Evolutionary conservation across 2,113 vertebrate species (phyloP), one percentile per base, ranked within the genome.

Genomic region (Microcebus griseorufus): DNA sequence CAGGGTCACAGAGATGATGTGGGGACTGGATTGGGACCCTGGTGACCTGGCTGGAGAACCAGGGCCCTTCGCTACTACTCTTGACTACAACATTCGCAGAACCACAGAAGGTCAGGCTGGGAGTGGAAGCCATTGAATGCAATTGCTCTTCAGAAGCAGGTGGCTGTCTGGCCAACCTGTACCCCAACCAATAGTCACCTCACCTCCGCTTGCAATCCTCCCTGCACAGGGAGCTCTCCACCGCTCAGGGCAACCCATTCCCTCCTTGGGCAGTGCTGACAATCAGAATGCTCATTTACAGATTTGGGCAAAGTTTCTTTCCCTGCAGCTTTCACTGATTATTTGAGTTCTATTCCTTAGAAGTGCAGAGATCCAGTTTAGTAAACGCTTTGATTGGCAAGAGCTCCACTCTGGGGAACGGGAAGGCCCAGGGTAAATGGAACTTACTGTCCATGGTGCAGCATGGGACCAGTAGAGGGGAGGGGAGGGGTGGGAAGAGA

Each of bases 141-240:
- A 76, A 65, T 4, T 51, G 79, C 23, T 89, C 60, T 84, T 75
- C 78, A 92, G 82, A 64, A 95, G 84, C 48, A 88, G 14, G 51
- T 4, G 51, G 3, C 51, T 53, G 51, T 53, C 51, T 53, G 51
- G 51, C 51, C 51, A 53, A 53, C 37, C 25, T 80, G 13, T 51
- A 9, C 3, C 60, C 64, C 17, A 53, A 55, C 18, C 55, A 39
- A 14, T 4, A 29, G 64, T 72, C 45, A 78, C n/a, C 75, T 62
- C 58, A 11, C 70, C 27, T 79, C 88, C 48, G n/a, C 81, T 55
- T 88, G 72, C 84, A 64, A 75, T 48, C 37, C 64, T 94, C 76
- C n/a, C 13, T 0, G 2, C 5, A 32, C 0, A 2, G 69, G 34
- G 34, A 90, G 65, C 39, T 76, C 27, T 25, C 10, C 34, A 72